Evolutionary conservation across 2,888 invertebrate species (phyloP).

Genomic region (Hirtodrosophila cameraria): DNA sequence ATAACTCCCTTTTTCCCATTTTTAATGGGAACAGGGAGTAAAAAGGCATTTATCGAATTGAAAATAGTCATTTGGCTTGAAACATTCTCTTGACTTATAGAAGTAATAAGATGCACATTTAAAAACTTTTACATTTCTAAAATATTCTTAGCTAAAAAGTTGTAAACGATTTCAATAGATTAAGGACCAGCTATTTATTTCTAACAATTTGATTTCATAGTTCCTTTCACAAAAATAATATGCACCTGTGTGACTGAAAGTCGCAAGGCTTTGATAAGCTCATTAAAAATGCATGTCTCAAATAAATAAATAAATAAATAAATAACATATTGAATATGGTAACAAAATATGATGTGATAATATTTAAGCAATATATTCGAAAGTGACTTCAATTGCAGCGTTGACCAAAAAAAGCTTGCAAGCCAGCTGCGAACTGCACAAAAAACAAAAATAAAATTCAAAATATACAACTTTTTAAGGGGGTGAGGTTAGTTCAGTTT

Average conservation of each 20-base stretch:
- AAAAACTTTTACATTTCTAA: background rate
- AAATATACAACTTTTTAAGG: slow-evolving; percentile 2
- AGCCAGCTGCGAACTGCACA: slow-evolving; percentile 65
- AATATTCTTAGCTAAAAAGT: background rate
- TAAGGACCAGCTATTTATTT: background rate
- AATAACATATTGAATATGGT: slow-evolving; percentile 44
- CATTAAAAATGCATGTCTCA: slow-evolving; percentile 70
- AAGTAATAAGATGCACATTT: background rate
- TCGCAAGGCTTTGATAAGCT: slow-evolving; percentile 24
- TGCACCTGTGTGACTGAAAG: slow-evolving; percentile 37
- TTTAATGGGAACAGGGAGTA: too few relatives aligned
- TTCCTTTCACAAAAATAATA: background rate
- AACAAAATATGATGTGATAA: slow-evolving; percentile 76
- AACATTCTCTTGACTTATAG: too few relatives aligned
- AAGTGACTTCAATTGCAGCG: slow-evolving; percentile 71
- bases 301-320: slow-evolving; percentile 52
- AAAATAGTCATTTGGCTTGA: too few relatives aligned
- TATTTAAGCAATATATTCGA: slow-evolving; percentile 64
- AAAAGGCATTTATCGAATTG: background rate
- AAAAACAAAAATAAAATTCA: background rate
- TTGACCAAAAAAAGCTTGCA: slow-evolving; percentile 53
- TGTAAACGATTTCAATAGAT: slow-evolving; percentile 2
- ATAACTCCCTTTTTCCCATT: too few relatives aligned
- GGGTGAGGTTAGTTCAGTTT: slow-evolving; percentile 50
- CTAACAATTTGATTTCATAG: slow-evolving; percentile 3